phyloP scores from a whole-genome alignment of 2,113 vertebrate genomes.

The Piliocolobus tephrosceles region DNA sequence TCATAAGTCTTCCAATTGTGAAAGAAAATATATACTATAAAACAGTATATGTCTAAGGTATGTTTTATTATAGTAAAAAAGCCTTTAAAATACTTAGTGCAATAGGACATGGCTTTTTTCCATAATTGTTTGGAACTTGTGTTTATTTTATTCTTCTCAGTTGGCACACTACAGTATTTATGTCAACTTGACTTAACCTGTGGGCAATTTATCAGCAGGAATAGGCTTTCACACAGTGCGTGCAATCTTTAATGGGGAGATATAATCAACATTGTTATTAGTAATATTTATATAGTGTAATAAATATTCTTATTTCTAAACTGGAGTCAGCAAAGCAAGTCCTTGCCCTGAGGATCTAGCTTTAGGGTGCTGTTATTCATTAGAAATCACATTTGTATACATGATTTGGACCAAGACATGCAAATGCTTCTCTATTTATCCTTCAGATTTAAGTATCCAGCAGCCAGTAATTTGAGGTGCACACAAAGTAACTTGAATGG shows the following conservation, averaged over 20 bases:
- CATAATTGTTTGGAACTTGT: constrained; percentile 47
- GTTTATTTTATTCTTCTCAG: constrained; percentile 17
- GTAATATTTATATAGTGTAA: constrained; percentile 10
- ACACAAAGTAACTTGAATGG: neutral
- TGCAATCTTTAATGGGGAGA: constrained; percentile 4
- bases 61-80: constrained; percentile 51
- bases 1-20: constrained; percentile 75
- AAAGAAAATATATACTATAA: constrained; percentile 57
- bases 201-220: constrained; percentile 15
- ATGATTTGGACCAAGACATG: neutral
- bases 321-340: neutral
- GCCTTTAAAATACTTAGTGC: constrained; percentile 64
- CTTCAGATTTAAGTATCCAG: neutral
- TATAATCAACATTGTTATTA: constrained; percentile 20
- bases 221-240: neutral
- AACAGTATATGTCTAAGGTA: constrained; percentile 64
- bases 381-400: neutral
- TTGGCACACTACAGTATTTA: neutral
- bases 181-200: neutral
- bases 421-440: neutral
- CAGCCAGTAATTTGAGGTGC: neutral
- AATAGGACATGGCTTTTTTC: constrained; percentile 8
- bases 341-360: neutral
- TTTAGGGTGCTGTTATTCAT: neutral
- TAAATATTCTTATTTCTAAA: constrained; percentile 53